Evolutionary conservation across 2,888 invertebrate species (phyloP), one percentile per base, ranked within the genome.

Genomic region (Catocala sponsa): DNA sequence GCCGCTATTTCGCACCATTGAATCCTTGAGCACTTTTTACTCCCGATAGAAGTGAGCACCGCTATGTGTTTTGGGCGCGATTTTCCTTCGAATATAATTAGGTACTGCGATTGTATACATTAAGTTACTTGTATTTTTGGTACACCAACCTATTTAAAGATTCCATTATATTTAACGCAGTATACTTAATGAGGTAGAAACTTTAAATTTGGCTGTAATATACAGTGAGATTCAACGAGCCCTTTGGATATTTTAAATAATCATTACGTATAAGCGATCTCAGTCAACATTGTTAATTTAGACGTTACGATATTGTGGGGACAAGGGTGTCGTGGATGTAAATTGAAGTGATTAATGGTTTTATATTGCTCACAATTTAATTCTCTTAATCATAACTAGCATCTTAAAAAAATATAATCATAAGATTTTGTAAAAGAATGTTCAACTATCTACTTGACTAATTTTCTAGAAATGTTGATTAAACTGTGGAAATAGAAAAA

Each of bases 1-100:
- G 84, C 77, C 70, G 84, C 80, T 84, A 85, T 87, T 89, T 88
- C 84, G 85, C 87, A 76, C 88, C 89, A 89, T 88, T 89, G 88
- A 87, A 85, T 87, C 73, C 85, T 84, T 85, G 84, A 86, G 86
- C 80, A 86, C 83, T 86, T 87, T 88, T 86, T 84, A 82, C 82
- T 81, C 82, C 70, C 79, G 78, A 85, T 77, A 77, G 79, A 79
- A 79, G 76, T 78, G 77, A 74, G 72, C 68, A 65, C 72, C 71
- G 76, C 76, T 78, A 78, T 82, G 75, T 77, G 76, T 80, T 83
- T 78, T 78, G 65, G 68, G 67, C 57, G 62, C 66, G 70, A 79
- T 76, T 82, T 76, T 68, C 70, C 68, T 70, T 79, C 68, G 79
- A 78, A 74, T 77, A 78, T 78, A 76, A 76, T 76, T 78, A 76